Percentiles rank a stretch among this genome's conserved stretches.
Conservation (phyloP, 1,140 invertebrate species). For the Ruditapes philippinarum region DNA sequence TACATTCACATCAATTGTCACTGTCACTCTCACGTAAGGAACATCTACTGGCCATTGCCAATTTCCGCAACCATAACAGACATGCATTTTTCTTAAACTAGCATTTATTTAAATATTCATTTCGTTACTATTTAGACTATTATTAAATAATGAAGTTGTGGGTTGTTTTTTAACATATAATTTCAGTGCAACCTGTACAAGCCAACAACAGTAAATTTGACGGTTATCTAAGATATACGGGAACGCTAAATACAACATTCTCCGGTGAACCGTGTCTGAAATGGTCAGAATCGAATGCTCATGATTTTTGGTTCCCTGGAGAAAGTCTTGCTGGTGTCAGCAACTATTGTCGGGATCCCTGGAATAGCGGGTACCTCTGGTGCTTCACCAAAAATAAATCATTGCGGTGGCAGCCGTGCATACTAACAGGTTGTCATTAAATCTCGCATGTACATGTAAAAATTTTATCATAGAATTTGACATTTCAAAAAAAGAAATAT, state of each 20-base stretch:
- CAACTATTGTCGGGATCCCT: slow-evolving; percentile 22
- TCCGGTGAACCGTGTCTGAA: not conserved
- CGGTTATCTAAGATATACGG: not conserved
- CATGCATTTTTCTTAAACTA: no score
- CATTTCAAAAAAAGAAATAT: no score
- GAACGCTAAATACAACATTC: not conserved
- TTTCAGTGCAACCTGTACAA: not conserved
- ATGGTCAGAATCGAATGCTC: not conserved
- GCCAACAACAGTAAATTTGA: not conserved
- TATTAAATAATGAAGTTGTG: no score
- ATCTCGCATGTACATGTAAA: no score
- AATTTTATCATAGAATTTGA: no score
- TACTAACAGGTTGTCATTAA: not conserved
- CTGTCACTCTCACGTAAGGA: no score
- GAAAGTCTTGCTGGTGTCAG: not conserved
- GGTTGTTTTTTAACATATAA: no score
- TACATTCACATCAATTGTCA: no score
- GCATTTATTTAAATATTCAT: no score
- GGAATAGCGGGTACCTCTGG: not conserved
- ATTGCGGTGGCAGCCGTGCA: not conserved
- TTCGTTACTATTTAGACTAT: no score
- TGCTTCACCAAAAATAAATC: not conserved
- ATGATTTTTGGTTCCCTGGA: not conserved
- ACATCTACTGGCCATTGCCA: no score
- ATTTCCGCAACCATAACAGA: no score